Evolutionary conservation across 2,888 invertebrate species (phyloP).

Genomic region (Nomada ruficornis): DNA sequence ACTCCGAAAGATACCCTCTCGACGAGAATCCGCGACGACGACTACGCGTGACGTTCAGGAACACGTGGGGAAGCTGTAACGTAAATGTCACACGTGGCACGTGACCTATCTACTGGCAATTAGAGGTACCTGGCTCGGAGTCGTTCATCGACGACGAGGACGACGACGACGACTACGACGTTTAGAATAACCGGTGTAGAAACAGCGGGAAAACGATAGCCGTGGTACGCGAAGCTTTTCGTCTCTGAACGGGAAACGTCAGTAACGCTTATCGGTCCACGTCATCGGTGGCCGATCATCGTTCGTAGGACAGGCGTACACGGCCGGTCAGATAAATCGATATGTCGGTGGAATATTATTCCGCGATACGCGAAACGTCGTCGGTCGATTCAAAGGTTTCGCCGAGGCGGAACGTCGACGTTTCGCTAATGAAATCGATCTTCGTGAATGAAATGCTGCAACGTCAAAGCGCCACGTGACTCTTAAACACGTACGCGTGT

Average conservation of each 20-base stretch:
- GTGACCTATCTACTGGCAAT: conserved; percentile 65
- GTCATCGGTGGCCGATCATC: conserved; percentile 55
- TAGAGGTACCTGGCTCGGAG: conserved; percentile 31
- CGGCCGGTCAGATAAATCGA: conserved; percentile 33
- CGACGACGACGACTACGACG: neutral
- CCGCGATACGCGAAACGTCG: conserved; percentile 17
- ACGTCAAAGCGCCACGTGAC: conserved; percentile 69
- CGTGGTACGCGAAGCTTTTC: conserved; percentile 27
- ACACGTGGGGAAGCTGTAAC: conserved; percentile 63
- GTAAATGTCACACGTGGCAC: conserved; percentile 65
- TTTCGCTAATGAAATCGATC: conserved; percentile 67
- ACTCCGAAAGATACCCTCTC: neutral
- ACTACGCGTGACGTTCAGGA: conserved; percentile 67
- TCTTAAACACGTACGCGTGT: neutral
- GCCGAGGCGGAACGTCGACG: conserved; percentile 45
- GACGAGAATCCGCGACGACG: conserved; percentile 30
- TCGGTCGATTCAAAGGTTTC: conserved; percentile 57
- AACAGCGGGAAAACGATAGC: conserved; percentile 35
- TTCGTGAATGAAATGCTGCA: conserved; percentile 63
- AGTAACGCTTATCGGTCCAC: conserved; percentile 36
- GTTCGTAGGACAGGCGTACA: conserved; percentile 8
- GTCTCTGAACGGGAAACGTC: conserved; percentile 17
- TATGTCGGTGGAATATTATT: conserved; percentile 43
- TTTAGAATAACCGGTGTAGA: conserved; percentile 6
- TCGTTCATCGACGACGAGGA: conserved; percentile 44